These are phyloP conservation scores for Trachops cirrhosus DNA, from an alignment of 2,797 vertebrate species.

Conservation along the genomic window DNA sequence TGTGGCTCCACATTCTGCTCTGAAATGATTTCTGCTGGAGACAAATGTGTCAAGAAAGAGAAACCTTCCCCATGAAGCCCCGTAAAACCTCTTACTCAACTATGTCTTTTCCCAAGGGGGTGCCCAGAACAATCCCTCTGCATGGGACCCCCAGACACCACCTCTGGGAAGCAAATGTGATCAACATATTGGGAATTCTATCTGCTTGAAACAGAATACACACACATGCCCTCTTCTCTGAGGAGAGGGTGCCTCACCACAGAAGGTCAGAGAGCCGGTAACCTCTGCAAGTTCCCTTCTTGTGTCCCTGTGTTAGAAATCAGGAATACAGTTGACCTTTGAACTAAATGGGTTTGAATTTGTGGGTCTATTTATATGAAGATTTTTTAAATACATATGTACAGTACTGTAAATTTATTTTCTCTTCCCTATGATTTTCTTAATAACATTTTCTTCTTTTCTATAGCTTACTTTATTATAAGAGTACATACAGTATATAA, in stretches of 20 bases:
- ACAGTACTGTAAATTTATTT: not conserved
- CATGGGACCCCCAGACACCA: accelerated
- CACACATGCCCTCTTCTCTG: not conserved
- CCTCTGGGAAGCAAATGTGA: not conserved
- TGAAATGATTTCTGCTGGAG: not conserved
- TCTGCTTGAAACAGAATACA: not conserved
- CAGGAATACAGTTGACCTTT: not conserved
- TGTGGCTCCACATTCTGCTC: not conserved
- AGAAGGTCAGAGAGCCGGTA: too few species aligned
- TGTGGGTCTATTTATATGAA: not conserved
- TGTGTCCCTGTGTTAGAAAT: not conserved
- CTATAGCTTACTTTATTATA: not conserved
- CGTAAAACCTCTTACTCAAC: not conserved
- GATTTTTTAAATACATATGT: not conserved
- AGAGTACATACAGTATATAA: not conserved
- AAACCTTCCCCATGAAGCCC: not conserved
- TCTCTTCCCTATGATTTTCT: not conserved
- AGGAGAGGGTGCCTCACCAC: not conserved
- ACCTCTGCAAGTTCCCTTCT: not conserved
- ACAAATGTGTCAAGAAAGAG: not conserved
- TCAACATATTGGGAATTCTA: not conserved
- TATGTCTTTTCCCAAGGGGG: not conserved
- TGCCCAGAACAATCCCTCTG: not conserved
- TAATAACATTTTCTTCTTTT: not conserved
- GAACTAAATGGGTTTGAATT: not conserved